Conservation (phyloP, 2,888 invertebrate genomes). For the Teleogryllus oceanicus region DNA sequence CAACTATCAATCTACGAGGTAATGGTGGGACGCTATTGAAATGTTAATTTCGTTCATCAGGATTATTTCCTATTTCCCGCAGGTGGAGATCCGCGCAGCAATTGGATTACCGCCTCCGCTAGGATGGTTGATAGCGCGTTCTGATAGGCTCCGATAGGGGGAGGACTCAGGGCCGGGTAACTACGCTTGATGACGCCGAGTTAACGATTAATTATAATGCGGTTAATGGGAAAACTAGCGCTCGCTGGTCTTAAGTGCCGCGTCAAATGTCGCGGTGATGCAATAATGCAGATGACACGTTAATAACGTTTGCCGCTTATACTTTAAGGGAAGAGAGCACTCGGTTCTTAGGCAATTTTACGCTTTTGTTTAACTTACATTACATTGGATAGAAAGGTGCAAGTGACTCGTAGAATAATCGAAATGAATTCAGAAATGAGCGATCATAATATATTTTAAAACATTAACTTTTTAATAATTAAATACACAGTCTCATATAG, state of each 20-base stretch:
- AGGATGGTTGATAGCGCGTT: background rate
- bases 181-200: background rate
- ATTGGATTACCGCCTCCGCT: background rate
- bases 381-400: too few relatives aligned
- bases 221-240: background rate
- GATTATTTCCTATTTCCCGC: constrained; percentile 7
- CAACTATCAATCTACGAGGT: constrained; percentile 10
- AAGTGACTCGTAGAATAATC: too few relatives aligned
- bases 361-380: background rate
- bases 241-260: background rate
- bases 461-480: too few relatives aligned
- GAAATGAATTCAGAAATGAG: too few relatives aligned
- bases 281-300: background rate
- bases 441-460: too few relatives aligned
- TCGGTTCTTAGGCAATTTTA: background rate
- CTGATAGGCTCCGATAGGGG: too few relatives aligned
- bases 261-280: constrained; percentile 7
- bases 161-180: too few relatives aligned
- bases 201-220: constrained; percentile 6
- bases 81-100: background rate
- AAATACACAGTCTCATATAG: too few relatives aligned
- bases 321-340: background rate
- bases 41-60: constrained; percentile 12
- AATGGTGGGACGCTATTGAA: background rate
- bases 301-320: background rate